Evolutionary conservation across 2,113 vertebrate genomes (phyloP), one percentile per base, ranked within the genome.

Genomic region (Thalassarche chlororhynchos): DNA sequence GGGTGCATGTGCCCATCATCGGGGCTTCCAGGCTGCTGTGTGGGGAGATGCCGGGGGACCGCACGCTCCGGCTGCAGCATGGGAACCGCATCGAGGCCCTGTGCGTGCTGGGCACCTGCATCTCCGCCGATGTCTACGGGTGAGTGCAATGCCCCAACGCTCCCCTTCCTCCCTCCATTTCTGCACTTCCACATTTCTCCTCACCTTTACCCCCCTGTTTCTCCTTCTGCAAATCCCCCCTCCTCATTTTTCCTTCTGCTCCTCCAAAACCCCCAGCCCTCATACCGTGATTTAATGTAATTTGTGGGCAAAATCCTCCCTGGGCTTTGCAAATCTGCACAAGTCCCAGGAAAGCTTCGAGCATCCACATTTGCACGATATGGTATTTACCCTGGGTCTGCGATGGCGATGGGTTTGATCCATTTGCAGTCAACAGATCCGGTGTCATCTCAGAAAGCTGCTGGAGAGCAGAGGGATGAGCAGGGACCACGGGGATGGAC

Each of bases 41-140:
- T 3, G 12, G 25, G 36, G 51, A 24, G 87, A 98, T 98, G 98
- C 89, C 76, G 6, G 68, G 74, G 40, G 96, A 96, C 9, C 97
- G 98, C 84, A 98, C 98, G 0, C 97, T 98, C 34, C 97, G 98
- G 42, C 97, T 98, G 76, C 98, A 98, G 66, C 96, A 96, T 19
- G 98, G 98, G 25, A 97, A 96, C 96, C 98, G 98, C 90, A 97
- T 98, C 24, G 96, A 98, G 93, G 97, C 98, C 19, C 92, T 98
- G 49, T 98, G 97, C 12, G 97, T 98, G 93, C 92, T 98, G 92
- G 98, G 98, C 84, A 96, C 97, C 52, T 60, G 4, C 15, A 75
- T 98, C 91, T 94, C 94, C 60, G 93, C 94, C 2, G 96, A 98
- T 5, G 74, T 98, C 79, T 97, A 70, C 3, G 94, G 98, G 98